Evolutionary conservation across 2,797 vertebrate genomes (phyloP).

Genomic region (Morelia viridis): DNA sequence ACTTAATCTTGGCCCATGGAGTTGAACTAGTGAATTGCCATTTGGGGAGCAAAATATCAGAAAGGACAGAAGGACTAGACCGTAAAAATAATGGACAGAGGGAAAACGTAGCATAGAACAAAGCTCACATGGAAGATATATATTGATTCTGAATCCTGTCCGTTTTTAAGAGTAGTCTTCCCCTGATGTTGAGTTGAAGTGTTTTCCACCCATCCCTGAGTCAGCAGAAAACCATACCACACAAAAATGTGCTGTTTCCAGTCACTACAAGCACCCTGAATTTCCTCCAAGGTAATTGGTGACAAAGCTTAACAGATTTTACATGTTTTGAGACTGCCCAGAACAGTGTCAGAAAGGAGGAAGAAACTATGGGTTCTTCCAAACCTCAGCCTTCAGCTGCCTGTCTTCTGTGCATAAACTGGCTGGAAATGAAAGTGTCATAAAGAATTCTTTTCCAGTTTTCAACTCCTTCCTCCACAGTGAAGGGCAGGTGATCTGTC

Average conservation of each 20-base stretch:
- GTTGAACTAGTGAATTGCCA: background rate
- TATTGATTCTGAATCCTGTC: background rate
- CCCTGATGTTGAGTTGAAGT: background rate
- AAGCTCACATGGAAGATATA: background rate
- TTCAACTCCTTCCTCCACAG: too few species aligned
- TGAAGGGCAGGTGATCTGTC: too few species aligned
- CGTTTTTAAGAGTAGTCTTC: background rate
- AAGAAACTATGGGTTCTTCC: too few species aligned
- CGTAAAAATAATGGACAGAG: background rate
- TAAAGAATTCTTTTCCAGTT: too few species aligned
- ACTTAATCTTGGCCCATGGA: background rate
- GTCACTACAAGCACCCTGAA: background rate
- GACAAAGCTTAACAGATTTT: too few species aligned
- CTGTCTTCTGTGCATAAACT: too few species aligned
- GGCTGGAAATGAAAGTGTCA: too few species aligned
- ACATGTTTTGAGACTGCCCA: too few species aligned
- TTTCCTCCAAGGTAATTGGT: too few species aligned
- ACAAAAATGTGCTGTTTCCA: background rate
- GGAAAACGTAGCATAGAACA: background rate
- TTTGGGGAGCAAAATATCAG: background rate
- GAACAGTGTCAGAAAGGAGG: too few species aligned
- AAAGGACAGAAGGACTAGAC: background rate
- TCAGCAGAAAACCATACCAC: background rate
- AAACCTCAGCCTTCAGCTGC: too few species aligned
- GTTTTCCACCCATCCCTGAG: background rate